Evolutionary conservation across 2,113 vertebrate genomes (phyloP).

Genomic region (Lonchura striata): DNA sequence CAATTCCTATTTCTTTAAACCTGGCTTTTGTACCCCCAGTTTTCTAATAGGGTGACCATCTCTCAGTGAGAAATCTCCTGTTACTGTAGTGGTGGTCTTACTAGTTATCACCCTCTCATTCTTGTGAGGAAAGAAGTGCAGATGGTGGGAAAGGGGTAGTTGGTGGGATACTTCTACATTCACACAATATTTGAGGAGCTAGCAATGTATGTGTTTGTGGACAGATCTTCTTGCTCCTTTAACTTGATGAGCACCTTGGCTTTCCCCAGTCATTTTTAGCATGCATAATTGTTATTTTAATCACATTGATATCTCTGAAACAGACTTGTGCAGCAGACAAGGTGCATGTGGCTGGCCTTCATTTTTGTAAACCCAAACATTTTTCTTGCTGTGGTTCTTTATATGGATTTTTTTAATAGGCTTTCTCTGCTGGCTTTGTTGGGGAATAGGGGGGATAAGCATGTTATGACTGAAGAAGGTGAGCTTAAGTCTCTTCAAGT

Average conservation of each 20-base stretch:
- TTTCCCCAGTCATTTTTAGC: background rate
- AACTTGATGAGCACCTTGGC: background rate
- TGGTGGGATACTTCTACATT: background rate
- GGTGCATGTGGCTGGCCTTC: background rate
- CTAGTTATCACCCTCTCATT: background rate
- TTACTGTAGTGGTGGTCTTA: background rate
- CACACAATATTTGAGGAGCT: background rate
- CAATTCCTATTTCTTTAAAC: background rate
- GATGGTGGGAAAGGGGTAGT: background rate
- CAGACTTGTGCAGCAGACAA: background rate
- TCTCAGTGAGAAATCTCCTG: background rate
- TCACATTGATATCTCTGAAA: background rate
- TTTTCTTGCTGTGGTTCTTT: background rate
- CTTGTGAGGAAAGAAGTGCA: background rate
- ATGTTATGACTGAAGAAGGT: background rate
- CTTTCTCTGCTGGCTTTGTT: background rate
- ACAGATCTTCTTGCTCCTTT: background rate
- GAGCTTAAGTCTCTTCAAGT: background rate
- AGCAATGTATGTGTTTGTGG: background rate
- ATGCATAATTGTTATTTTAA: background rate
- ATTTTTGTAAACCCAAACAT: background rate
- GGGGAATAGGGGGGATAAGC: background rate
- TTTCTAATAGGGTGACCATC: background rate
- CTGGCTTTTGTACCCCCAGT: background rate
- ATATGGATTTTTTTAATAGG: background rate